A percentile compares a stretch with the other conserved stretches of the same genome.
Evolutionary conservation across 2,113 vertebrate genomes (phyloP).

Genomic region (Tachycineta bicolor): DNA sequence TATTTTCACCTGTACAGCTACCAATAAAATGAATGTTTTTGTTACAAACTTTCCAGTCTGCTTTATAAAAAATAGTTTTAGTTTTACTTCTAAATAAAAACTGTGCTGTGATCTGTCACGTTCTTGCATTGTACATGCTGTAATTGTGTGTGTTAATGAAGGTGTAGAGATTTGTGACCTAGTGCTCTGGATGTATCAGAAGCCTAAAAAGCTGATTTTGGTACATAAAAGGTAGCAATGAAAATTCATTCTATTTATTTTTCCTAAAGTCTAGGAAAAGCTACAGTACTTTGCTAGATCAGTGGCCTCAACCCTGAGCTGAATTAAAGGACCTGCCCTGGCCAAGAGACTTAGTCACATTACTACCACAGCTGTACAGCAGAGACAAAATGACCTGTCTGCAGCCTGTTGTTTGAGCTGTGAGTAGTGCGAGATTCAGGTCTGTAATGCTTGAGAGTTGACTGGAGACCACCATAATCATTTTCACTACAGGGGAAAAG

Average conservation of each 20-base stretch:
- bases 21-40: conserved; percentile 27
- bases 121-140: conserved; percentile 68
- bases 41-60: conserved; percentile 68
- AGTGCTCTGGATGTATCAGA: conserved; percentile 48
- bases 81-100: conserved; percentile 69
- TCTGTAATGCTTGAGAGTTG: not conserved
- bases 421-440: not conserved
- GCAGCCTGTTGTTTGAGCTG: not conserved
- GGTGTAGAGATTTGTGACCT: conserved; percentile 34
- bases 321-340: conserved; percentile 49
- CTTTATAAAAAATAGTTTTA: conserved; percentile 67
- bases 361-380: conserved; percentile 20
- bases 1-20: conserved; percentile 54
- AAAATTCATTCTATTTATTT: conserved; percentile 59
- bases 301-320: conserved; percentile 63
- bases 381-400: not conserved
- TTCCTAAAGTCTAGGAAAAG: conserved; percentile 61
- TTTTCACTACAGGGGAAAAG: conserved; percentile 25
- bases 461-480: conserved; percentile 15
- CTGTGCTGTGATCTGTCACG: conserved; percentile 65
- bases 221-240: conserved; percentile 60
- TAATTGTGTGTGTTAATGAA: conserved; percentile 27
- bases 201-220: conserved; percentile 66
- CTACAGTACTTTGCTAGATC: conserved; percentile 66
- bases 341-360: conserved; percentile 39